These are phyloP conservation scores for Thalpophila matura DNA, from an alignment of 2,888 invertebrate genomes.

Conservation along the genomic window DNA sequence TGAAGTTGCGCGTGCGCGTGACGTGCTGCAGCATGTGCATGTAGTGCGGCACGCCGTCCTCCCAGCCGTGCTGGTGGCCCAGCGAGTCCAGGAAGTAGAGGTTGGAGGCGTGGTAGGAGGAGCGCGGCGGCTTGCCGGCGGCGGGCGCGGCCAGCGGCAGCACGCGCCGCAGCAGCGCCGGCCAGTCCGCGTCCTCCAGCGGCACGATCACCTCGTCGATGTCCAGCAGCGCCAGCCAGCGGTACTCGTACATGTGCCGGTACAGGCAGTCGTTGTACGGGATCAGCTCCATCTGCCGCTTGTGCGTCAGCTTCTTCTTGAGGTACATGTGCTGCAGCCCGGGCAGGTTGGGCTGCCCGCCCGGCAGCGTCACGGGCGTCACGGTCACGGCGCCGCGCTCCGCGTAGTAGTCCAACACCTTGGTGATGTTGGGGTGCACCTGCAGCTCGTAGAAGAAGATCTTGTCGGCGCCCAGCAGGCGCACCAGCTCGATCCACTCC, in stretches of 20 bases:
- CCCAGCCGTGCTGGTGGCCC: conserved; percentile 94
- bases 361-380: conserved; percentile 95
- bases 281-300: conserved; percentile 98
- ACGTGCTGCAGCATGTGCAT: conserved; percentile 99
- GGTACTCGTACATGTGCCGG: conserved; percentile 97
- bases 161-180: conserved; percentile 94
- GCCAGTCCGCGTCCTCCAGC: conserved; percentile 94
- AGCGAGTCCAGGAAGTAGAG: conserved; percentile 98
- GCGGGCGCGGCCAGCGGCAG: conserved; percentile 92
- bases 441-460: conserved; percentile 97
- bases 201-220: conserved; percentile 99
- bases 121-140: conserved; percentile 90
- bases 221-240: conserved; percentile 97
- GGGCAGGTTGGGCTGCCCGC: conserved; percentile 97
- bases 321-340: conserved; percentile 97
- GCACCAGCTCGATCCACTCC: conserved; percentile 98
- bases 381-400: conserved; percentile 93
- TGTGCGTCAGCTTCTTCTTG: conserved; percentile 97
- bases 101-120: conserved; percentile 97
- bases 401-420: conserved; percentile 93
- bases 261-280: conserved; percentile 99
- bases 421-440: conserved; percentile 97
- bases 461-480: conserved; percentile 96
- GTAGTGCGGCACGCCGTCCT: conserved; percentile 95
- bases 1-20: conserved; percentile 97